A percentile compares a stretch with the other conserved stretches of the same genome.
These are phyloP conservation scores for Coregonus sp. DNA, from an alignment of 2,797 vertebrate species.

Conservation along the genomic window DNA sequence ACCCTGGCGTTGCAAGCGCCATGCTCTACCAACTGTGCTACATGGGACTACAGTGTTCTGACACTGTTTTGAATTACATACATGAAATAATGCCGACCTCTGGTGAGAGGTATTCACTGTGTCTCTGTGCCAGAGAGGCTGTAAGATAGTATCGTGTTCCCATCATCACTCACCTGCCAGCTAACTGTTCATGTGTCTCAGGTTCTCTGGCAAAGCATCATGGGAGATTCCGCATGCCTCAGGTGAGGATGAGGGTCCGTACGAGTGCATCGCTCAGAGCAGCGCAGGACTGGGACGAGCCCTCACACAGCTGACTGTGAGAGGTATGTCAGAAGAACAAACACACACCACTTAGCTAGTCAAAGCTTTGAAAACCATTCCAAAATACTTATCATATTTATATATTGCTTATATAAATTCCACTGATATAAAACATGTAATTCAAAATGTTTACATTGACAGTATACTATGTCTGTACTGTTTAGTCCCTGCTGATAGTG, in stretches of 20 bases:
- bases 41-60: not conserved
- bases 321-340: slow-evolving; percentile 72
- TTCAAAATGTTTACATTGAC: slow-evolving; percentile 52
- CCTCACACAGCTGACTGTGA: slow-evolving; percentile 76
- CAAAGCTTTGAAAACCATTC: slow-evolving; percentile 46
- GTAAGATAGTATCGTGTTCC: slow-evolving; percentile 34
- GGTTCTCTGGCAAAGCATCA: slow-evolving; percentile 80
- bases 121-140: slow-evolving; percentile 13
- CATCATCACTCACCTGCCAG: slow-evolving; percentile 22
- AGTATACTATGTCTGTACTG: slow-evolving; percentile 44
- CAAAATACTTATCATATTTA: slow-evolving; percentile 32
- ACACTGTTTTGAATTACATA: slow-evolving; percentile 60
- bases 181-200: slow-evolving; percentile 56
- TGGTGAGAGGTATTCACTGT: slow-evolving; percentile 44
- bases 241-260: slow-evolving; percentile 80
- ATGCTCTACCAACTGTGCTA: too few species aligned
- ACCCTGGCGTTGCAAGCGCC: too few species aligned
- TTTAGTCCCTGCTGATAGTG: slow-evolving; percentile 42
- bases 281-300: slow-evolving; percentile 79
- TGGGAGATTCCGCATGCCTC: slow-evolving; percentile 84
- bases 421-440: slow-evolving; percentile 27
- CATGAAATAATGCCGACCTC: slow-evolving; percentile 46
- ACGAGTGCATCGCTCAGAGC: slow-evolving; percentile 85
- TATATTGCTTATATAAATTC: slow-evolving; percentile 19
- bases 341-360: slow-evolving; percentile 20